A percentile compares a stretch with the other conserved stretches of the same genome.
Conservation (phyloP, 1,140 invertebrate genomes). For the Meloidogyne chitwoodi region DNA sequence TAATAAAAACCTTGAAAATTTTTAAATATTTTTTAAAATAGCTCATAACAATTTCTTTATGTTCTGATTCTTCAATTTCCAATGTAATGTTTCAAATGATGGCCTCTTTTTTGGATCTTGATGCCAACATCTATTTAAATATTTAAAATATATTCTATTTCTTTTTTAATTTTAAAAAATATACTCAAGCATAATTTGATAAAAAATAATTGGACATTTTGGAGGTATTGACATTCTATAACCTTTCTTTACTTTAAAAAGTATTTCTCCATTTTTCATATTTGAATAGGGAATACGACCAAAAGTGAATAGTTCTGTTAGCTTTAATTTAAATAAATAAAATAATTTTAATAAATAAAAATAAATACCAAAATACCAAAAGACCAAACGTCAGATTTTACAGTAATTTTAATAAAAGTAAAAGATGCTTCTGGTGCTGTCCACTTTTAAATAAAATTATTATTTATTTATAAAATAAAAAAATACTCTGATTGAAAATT, state of each 20-base stretch:
- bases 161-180: too few relatives aligned
- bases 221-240: constrained; percentile 96
- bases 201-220: constrained; percentile 81
- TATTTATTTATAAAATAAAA: constrained; percentile 74
- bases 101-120: constrained; percentile 96
- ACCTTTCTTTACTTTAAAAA: constrained; percentile 97
- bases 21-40: too few relatives aligned
- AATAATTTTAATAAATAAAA: too few relatives aligned
- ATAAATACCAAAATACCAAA: constrained; percentile 80
- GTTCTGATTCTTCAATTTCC: constrained; percentile 98
- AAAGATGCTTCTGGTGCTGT: constrained; percentile 95
- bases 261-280: constrained; percentile 98
- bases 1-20: too few relatives aligned
- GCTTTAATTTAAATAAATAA: constrained; percentile 50
- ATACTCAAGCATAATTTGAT: constrained; percentile 82
- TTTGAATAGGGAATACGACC: constrained; percentile 89
- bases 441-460: constrained; percentile 84
- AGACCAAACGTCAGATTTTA: constrained; percentile 99
- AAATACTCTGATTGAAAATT: constrained; percentile 94
- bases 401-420: constrained; percentile 98
- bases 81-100: constrained; percentile 97
- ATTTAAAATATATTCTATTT: too few relatives aligned
- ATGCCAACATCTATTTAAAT: constrained; percentile 76
- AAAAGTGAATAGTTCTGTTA: constrained; percentile 94
- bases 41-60: constrained; percentile 78